phyloP scores from a whole-genome alignment of 2,888 invertebrate species.

The Thelaira solivaga region DNA sequence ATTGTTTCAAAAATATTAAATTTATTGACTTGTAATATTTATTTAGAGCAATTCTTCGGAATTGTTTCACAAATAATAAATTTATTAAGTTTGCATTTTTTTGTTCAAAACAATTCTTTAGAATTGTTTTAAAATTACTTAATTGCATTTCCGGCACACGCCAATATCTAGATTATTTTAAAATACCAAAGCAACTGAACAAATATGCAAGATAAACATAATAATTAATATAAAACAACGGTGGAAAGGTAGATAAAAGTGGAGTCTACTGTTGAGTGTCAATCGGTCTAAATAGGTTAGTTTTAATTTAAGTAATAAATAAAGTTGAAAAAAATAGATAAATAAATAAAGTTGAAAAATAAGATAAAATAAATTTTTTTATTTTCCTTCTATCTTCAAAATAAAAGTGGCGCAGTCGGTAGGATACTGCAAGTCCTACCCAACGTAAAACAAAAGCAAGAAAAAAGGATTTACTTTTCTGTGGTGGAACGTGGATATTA shows the following conservation, averaged over 20 bases:
- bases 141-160: too few relatives aligned
- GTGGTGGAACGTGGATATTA: too few relatives aligned
- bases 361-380: not conserved
- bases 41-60: conserved; percentile 7
- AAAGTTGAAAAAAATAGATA: not conserved
- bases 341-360: not conserved
- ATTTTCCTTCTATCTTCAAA: not conserved
- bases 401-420: too few relatives aligned
- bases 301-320: not conserved
- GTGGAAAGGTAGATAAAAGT: not conserved
- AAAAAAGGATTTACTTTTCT: too few relatives aligned
- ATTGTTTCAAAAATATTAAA: conserved; percentile 5
- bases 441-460: too few relatives aligned
- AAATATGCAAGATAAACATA: not conserved
- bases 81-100: conserved; percentile 2
- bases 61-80: conserved; percentile 3
- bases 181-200: not conserved
- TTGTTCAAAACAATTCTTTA: not conserved
- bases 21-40: not conserved
- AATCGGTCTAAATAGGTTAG: conserved; percentile 9
- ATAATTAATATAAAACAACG: not conserved
- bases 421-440: too few relatives aligned
- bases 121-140: too few relatives aligned
- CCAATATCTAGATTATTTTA: not conserved
- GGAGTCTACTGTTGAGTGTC: not conserved